These are phyloP conservation scores for Erebia aethiops DNA, from an alignment of 2,888 invertebrate genomes.

Conservation along the genomic window DNA sequence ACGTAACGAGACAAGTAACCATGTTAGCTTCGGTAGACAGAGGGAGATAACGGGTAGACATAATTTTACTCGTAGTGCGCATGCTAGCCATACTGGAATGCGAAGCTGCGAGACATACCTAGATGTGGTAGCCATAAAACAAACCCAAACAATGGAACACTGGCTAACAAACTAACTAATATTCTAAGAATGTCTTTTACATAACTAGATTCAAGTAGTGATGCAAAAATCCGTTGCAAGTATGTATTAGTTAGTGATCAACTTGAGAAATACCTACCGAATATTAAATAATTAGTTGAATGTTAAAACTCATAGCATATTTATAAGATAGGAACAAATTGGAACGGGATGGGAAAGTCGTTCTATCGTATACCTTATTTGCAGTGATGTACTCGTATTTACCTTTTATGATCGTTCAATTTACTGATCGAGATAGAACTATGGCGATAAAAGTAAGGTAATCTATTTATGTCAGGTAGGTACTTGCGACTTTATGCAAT, in stretches of 20 bases:
- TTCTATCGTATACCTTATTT: not conserved
- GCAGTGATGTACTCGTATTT: constrained; percentile 6
- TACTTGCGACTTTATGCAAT: not conserved
- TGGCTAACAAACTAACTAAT: not conserved
- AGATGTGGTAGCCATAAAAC: too few species aligned
- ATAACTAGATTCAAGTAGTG: constrained; percentile 19
- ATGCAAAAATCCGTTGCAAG: constrained; percentile 21
- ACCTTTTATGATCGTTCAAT: not conserved
- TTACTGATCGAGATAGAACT: not conserved
- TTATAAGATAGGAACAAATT: not conserved
- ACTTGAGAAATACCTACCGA: constrained; percentile 10
- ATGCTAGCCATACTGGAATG: too few species aligned
- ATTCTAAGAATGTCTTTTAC: constrained; percentile 21
- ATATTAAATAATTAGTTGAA: constrained; percentile 13
- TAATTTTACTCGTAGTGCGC: too few species aligned
- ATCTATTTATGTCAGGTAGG: not conserved
- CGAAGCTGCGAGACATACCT: too few species aligned
- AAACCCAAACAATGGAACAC: not conserved
- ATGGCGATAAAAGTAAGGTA: not conserved
- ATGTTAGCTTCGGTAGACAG: too few species aligned
- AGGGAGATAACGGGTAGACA: too few species aligned
- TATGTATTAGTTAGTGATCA: constrained; percentile 21
- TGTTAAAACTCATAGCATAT: not conserved
- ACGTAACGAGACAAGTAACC: too few species aligned
- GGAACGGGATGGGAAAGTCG: constrained; percentile 15